A percentile compares a stretch with the other conserved stretches of the same genome.
Evolutionary conservation across 2,888 invertebrate genomes (phyloP).

Genomic region (Platypus cylindrus): DNA sequence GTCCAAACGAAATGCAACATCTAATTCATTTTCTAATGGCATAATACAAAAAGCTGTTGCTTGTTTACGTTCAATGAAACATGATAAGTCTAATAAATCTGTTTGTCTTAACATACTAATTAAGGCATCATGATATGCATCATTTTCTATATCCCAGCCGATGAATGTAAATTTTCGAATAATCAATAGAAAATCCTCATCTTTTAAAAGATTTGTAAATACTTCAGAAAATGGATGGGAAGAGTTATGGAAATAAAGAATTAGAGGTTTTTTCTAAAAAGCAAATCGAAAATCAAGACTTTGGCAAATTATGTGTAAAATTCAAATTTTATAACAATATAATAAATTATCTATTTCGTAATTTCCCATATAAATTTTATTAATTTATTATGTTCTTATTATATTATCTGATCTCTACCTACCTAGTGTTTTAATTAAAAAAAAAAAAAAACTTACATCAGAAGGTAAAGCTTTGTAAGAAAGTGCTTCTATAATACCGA

Average conservation of each 20-base stretch:
- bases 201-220: conserved; percentile 17
- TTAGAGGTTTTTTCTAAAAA: conserved; percentile 21
- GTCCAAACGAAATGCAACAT: conserved; percentile 17
- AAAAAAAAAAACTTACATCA: no score
- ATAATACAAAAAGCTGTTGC: conserved; percentile 20
- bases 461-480: no score
- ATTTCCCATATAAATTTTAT: no score
- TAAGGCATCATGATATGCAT: conserved; percentile 21
- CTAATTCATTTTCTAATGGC: conserved; percentile 20
- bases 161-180: conserved; percentile 20
- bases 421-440: no score
- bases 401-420: no score
- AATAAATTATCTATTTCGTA: no score
- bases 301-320: no score
- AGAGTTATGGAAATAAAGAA: conserved; percentile 25
- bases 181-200: neutral
- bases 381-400: no score
- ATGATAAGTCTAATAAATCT: conserved; percentile 6
- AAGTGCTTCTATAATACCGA: no score
- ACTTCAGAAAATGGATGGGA: conserved; percentile 20
- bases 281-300: no score
- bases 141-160: conserved; percentile 26
- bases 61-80: conserved; percentile 14
- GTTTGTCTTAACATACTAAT: conserved; percentile 9
- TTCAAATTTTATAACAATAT: no score